phyloP scores from a whole-genome alignment of 2,888 invertebrate genomes.

The Hydrotaea cyrtoneurina region DNA sequence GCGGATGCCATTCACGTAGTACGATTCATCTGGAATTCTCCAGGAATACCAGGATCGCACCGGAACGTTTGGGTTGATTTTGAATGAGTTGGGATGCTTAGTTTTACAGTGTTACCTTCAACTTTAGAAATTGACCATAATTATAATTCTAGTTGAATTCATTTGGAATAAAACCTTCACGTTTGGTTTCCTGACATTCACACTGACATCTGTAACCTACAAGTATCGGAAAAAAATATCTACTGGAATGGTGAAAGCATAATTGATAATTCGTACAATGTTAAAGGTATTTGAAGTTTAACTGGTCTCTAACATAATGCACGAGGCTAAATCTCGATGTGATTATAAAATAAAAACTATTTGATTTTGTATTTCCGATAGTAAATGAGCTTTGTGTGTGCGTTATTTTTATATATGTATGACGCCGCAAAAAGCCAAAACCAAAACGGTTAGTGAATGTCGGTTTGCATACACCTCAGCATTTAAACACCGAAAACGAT shows the following conservation, averaged over 20 bases:
- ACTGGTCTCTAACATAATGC: not conserved
- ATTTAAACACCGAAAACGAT: not conserved
- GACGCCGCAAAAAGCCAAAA: not conserved
- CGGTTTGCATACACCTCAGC: not conserved
- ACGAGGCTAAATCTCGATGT: not conserved
- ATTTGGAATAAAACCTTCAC: too few relatives aligned
- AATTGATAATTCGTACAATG: not conserved
- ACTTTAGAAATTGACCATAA: too few relatives aligned
- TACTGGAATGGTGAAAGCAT: not conserved
- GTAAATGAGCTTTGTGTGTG: not conserved
- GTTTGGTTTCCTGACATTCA: not conserved
- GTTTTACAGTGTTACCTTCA: too few relatives aligned
- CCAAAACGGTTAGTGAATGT: not conserved
- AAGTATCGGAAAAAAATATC: not conserved
- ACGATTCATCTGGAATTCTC: too few relatives aligned
- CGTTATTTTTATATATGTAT: not conserved
- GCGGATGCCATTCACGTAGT: too few relatives aligned
- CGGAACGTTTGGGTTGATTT: too few relatives aligned
- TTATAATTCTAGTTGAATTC: too few relatives aligned
- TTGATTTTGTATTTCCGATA: not conserved
- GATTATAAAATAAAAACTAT: not conserved
- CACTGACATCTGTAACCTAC: slow-evolving; percentile 5
- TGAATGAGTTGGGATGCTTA: too few relatives aligned
- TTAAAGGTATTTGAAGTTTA: not conserved
- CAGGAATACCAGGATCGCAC: too few relatives aligned